Percentiles rank a stretch among this genome's conserved stretches.
Conservation (phyloP, 1,140 invertebrate genomes). For the Cepaea nemoralis region DNA sequence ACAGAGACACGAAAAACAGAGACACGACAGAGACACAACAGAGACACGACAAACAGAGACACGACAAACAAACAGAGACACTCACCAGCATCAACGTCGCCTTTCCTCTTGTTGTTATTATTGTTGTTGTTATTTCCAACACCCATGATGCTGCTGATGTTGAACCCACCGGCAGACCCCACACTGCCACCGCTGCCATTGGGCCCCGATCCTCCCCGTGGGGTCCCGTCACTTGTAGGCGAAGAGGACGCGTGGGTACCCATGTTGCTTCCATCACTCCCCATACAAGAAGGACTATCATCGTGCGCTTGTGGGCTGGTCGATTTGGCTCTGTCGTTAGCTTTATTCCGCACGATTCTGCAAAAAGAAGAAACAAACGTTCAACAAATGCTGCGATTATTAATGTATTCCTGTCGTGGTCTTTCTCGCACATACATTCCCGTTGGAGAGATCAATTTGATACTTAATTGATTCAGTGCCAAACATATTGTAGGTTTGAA, state of each 20-base stretch:
- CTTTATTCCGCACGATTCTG: slow-evolving; percentile 40
- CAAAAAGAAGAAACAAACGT: neutral
- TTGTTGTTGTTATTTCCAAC: slow-evolving; percentile 26
- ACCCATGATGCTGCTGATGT: slow-evolving; percentile 41
- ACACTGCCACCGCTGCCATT: neutral
- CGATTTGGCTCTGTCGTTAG: slow-evolving; percentile 37
- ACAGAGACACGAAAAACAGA: no score
- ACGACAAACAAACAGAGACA: no score
- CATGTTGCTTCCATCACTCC: slow-evolving; percentile 3
- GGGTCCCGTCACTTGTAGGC: neutral
- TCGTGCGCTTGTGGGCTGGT: slow-evolving; percentile 20
- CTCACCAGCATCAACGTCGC: slow-evolving; percentile 22
- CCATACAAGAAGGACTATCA: slow-evolving; percentile 19
- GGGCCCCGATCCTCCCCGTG: neutral
- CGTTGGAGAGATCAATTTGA: no score
- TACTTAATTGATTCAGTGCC: no score
- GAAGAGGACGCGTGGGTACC: slow-evolving; percentile 1
- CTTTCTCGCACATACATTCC: no score
- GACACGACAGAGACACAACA: no score
- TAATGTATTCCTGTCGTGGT: no score
- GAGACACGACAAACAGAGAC: no score
- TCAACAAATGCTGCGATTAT: no score
- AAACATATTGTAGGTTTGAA: no score
- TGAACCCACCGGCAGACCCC: slow-evolving; percentile 21
- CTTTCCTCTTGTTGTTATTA: slow-evolving; percentile 37